Evolutionary conservation across 2,113 vertebrate species (phyloP).

Genomic region (Gila orcuttii): DNA sequence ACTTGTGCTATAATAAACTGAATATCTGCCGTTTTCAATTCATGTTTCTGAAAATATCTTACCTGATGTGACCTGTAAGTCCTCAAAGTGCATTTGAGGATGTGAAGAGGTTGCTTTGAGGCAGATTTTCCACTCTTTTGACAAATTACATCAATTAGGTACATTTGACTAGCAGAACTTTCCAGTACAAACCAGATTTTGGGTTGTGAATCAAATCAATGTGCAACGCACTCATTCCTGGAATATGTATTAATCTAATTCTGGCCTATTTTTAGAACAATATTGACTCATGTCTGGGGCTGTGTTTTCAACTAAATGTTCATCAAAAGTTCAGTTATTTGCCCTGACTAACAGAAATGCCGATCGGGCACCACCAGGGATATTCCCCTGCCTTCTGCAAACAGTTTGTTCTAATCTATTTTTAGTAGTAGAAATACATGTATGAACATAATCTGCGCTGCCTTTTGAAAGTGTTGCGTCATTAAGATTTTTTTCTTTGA

Average conservation of each 20-base stretch:
- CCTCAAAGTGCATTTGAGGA: constrained; percentile 12
- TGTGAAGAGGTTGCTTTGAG: background rate
- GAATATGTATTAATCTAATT: constrained; percentile 4
- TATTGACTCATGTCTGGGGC: background rate
- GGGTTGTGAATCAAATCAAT: constrained; percentile 15
- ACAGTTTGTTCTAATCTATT: background rate
- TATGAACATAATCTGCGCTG: background rate
- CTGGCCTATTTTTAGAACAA: background rate
- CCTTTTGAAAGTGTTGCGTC: background rate
- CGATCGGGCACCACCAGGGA: background rate
- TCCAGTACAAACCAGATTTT: background rate
- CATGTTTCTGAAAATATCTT: background rate
- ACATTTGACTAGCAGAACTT: background rate
- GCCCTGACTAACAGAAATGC: background rate
- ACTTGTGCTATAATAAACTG: background rate
- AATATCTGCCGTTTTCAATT: background rate
- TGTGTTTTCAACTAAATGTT: background rate
- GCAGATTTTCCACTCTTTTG: background rate
- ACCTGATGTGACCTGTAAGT: background rate
- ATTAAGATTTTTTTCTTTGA: no score
- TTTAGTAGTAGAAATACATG: background rate
- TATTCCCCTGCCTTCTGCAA: background rate
- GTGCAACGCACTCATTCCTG: background rate
- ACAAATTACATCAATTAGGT: background rate
- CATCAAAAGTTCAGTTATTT: background rate